These are phyloP conservation scores for Neogobius melanostomus DNA, from an alignment of 2,113 vertebrate species.

Conservation along the genomic window DNA sequence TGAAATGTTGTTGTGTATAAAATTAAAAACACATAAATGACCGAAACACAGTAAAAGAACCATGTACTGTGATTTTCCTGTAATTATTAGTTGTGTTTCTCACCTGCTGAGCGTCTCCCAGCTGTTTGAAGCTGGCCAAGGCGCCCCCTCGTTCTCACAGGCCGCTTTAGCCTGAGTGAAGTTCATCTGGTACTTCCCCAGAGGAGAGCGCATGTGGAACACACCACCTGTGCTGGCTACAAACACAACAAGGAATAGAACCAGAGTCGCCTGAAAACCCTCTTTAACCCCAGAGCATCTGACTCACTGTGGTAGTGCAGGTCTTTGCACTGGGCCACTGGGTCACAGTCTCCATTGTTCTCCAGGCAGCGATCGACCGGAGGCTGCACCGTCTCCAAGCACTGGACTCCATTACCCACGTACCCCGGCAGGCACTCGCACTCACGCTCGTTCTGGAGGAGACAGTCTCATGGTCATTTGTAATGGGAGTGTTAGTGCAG, in stretches of 20 bases:
- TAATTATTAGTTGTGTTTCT: not conserved
- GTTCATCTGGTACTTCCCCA: constrained; percentile 83
- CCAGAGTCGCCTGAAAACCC: not conserved
- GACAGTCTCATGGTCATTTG: constrained; percentile 1
- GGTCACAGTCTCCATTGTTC: constrained; percentile 82
- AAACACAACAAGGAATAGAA: not conserved
- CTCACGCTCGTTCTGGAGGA: constrained; percentile 81
- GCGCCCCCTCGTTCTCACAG: constrained; percentile 83
- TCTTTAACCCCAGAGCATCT: not conserved
- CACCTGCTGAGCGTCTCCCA: constrained; percentile 92
- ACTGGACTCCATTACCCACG: constrained; percentile 88
- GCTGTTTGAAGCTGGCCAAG: constrained; percentile 83
- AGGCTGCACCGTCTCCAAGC: constrained; percentile 79
- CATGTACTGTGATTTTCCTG: too few relatives aligned
- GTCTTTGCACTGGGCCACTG: constrained; percentile 84
- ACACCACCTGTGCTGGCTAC: constrained; percentile 89
- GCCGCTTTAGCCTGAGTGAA: constrained; percentile 79
- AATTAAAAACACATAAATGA: too few relatives aligned
- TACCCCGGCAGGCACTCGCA: constrained; percentile 87
- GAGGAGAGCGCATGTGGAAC: constrained; percentile 85
- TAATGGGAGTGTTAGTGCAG: not conserved
- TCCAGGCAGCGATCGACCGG: constrained; percentile 87
- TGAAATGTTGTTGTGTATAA: too few relatives aligned
- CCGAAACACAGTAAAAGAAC: too few relatives aligned
- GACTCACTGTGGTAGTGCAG: constrained; percentile 88